phyloP scores from a whole-genome alignment of 2,888 invertebrate species.

The Pollenia griseotomentosa region DNA sequence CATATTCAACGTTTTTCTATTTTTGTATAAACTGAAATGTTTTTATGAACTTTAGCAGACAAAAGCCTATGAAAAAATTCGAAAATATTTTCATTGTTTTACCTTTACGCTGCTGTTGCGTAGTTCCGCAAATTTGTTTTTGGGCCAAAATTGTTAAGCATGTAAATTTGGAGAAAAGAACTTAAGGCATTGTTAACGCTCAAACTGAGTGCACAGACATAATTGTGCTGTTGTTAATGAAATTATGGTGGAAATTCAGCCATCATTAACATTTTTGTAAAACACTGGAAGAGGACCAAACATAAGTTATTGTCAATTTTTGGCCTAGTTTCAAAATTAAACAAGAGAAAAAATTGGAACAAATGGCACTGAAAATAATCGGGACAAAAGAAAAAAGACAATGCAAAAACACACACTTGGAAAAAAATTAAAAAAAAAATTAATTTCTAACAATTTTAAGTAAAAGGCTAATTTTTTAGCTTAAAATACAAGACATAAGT shows the following conservation, averaged over 20 bases:
- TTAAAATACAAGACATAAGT: too few relatives aligned
- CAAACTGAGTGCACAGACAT: neutral
- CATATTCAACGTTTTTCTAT: neutral
- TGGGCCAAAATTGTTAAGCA: neutral
- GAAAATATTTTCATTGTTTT: conserved; percentile 9
- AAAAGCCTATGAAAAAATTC: conserved; percentile 9
- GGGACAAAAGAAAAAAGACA: neutral
- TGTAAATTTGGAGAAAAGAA: conserved; percentile 14
- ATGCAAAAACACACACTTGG: neutral
- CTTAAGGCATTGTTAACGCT: neutral
- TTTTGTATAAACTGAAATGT: neutral
- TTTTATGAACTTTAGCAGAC: neutral
- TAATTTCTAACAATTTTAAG: neutral
- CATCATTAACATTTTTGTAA: conserved; percentile 49
- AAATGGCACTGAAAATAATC: conserved; percentile 5
- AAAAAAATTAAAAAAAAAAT: neutral
- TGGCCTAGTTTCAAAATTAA: conserved; percentile 13
- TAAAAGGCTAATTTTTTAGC: too few relatives aligned
- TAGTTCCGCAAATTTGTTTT: neutral
- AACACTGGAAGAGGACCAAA: conserved; percentile 14
- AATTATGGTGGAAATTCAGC: conserved; percentile 39
- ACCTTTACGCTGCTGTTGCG: neutral
- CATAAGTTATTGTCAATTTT: conserved; percentile 27
- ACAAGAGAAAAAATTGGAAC: neutral
- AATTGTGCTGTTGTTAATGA: conserved; percentile 45